Evolutionary conservation across 2,797 vertebrate genomes (phyloP), one percentile per base, ranked within the genome.

Genomic region (Sebastes wilsoni): DNA sequence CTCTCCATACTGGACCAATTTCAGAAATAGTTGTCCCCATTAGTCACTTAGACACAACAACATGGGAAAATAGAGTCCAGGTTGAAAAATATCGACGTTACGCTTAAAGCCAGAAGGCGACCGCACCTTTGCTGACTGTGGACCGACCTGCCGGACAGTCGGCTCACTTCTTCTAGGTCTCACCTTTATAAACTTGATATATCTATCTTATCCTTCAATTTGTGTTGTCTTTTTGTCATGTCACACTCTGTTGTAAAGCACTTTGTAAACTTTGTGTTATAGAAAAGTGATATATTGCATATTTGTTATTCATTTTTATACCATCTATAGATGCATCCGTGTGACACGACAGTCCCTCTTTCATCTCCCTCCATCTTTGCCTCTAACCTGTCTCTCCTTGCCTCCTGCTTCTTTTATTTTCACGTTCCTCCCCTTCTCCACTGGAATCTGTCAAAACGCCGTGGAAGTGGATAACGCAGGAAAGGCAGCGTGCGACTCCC

Each of bases 371-470:
- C 32, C 28, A 34, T 77, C 56, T 59, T 58, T 73, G 65, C 66
- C 38, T 67, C 32, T 49, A 28, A 46, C 36, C 68, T 6, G 38
- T 38, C 36, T 77, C 36, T 65, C 36, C 13, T 71, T 46, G 68
- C 56, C 70, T 66, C 27, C 59, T 38, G 25, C 58, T 73, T 42
- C 42, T 84, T 84, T 67, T 64, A 56, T 80, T 90, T 81, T 77
- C 55, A 71, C 55, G 75, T 84, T 79, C 66, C 61, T 42, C 54
- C 59, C 74, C 62, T 65, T 78, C 82, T 82, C 78, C 59, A 75
- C 66, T 71, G 32, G 79, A 86, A 82, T 87, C 81, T 87, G 82
- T 91, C 76, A 87, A 86, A 93, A 82, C 67, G 38, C 8, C 34
- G 25, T 75, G 32, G 11, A 80, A 55, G 72, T 71, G 71, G 36